phyloP scores from a whole-genome alignment of 2,888 invertebrate genomes.

The Parthenolecanium corni region DNA sequence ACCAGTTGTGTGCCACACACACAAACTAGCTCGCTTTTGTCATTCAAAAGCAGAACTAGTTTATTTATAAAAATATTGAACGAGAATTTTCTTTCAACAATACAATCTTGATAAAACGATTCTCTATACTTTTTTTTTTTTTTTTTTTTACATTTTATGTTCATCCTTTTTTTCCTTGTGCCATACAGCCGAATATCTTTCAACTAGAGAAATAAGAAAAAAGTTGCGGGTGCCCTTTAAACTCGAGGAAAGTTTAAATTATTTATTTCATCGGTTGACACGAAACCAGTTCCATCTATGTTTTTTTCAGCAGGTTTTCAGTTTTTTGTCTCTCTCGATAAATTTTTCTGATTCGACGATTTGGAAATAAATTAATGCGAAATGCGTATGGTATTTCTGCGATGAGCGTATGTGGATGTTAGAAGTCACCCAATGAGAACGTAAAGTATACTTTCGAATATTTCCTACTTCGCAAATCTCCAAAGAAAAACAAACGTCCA shows the following conservation, averaged over 20 bases:
- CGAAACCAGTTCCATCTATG: not conserved
- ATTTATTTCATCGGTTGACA: not conserved
- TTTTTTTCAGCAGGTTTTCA: too few relatives aligned
- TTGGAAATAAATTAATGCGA: too few relatives aligned
- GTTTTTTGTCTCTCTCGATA: too few relatives aligned
- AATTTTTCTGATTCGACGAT: too few relatives aligned
- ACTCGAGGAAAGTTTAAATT: not conserved
- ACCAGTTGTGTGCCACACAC: not conserved
- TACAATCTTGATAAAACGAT: not conserved
- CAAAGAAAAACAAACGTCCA: too few relatives aligned
- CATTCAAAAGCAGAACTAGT: slow-evolving; percentile 19
- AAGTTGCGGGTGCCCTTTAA: too few relatives aligned
- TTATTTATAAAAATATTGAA: not conserved
- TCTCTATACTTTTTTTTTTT: not conserved
- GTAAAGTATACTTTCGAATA: too few relatives aligned
- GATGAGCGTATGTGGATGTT: too few relatives aligned
- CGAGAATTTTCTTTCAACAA: not conserved
- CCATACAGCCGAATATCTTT: not conserved
- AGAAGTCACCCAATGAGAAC: too few relatives aligned
- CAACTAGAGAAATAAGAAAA: too few relatives aligned
- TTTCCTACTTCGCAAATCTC: too few relatives aligned
- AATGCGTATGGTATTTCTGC: too few relatives aligned
- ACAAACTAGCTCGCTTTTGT: slow-evolving; percentile 4
- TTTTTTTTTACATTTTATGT: not conserved
- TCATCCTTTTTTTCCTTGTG: not conserved